Base-by-base conservation (phyloP, 2,797 vertebrate genomes). In the Falco biarmicus region DNA sequence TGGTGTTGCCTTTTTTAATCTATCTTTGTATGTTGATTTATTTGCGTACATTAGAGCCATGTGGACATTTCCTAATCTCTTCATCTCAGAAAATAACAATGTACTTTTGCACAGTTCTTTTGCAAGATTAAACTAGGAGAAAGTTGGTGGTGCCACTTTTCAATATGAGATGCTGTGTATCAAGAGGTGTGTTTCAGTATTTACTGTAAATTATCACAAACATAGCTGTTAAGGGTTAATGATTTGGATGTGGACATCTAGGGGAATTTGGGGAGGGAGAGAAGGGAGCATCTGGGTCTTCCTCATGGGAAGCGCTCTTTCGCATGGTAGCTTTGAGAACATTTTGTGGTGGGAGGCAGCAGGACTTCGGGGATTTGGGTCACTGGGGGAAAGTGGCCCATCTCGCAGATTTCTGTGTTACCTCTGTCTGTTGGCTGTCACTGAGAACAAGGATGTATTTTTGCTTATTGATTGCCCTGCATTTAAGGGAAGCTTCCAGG, bases 281-380 rank as follows among this genome's bases (percentile, higher is more conserved):
- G 26, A 85, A 63, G 4, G 4, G 15, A 6, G 3, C 4, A 14
- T 61, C 41, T 74, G n/a, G 7, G 4, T 66, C 29, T 85, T 84
- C 34, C 1, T 5, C 13, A 7, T 37, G 51, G 26, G 51, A 79
- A 85, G 14, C 1, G 70, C 28, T 45, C 39, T 92, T 31, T 81
- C 0, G 0, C 10, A 10, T 50, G 34, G 12, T 53, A 32, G 11
- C 4, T 74, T 85, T 51, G n/a, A 28, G 29, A 87, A 64, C 8
- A 29, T 56, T 79, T 63, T 77, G 11, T 63, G 32, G 45, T 68
- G 29, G 15, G 34, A 77, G 26, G 20, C 87, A 83, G 39, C 9
- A 64, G 31, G 9, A 61, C 15, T 71, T 90, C 6, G 56, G 78
- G 56, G 43, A 51, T 89, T 61, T 68, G 13, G 5, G 34, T 92